Evolutionary conservation across 2,888 invertebrate genomes (phyloP), one percentile per base, ranked within the genome.

Genomic region (Chymomyza amoena): DNA sequence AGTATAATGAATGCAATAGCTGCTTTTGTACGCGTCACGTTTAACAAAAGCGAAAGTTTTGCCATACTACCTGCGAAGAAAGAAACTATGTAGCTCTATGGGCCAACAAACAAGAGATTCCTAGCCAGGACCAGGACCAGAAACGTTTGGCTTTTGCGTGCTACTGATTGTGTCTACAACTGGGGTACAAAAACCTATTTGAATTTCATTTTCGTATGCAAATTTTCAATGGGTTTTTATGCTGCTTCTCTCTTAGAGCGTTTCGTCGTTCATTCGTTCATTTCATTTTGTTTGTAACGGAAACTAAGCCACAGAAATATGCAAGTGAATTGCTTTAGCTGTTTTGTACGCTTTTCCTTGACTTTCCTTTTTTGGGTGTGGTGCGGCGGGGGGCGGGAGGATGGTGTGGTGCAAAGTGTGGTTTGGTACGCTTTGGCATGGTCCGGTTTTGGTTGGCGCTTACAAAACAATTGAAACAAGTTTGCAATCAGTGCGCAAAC

Each of bases 151-250:
- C 39, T 45, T 45, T 45, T 45, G 39, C 39, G 10, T 25, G 28
- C 25, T 13, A 20, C 61, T 67, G 72, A 75, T 63, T 72, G 68
- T 57, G 61, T 57, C 57, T 57, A 57, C 57, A 57, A 28, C 20
- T 57, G 18, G 57, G 65, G 75, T 69, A 79, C 64, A 66, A 67
- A 79, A 84, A 75, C 78, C 79, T 77, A 84, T 85, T 85, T 84
- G 85, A 85, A 83, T 79, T 82, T 82, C 81, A 82, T 82, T 84
- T 84, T 84, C 78, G 76, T 85, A 84, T 84, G 83, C 81, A 84
- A 84, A 84, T 84, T 83, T 83, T 80, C 75, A 76, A 81, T 83
- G 80, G 83, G 75, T 80, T 84, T 78, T 82, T 71, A 77, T 81
- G 79, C 77, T 63, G 51, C 25, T 20, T 9, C 54, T 9, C 54